Percentiles rank a stretch among this genome's conserved stretches.
phyloP scores from a whole-genome alignment of 1,140 invertebrate species.

The Drosophila neocordata region DNA sequence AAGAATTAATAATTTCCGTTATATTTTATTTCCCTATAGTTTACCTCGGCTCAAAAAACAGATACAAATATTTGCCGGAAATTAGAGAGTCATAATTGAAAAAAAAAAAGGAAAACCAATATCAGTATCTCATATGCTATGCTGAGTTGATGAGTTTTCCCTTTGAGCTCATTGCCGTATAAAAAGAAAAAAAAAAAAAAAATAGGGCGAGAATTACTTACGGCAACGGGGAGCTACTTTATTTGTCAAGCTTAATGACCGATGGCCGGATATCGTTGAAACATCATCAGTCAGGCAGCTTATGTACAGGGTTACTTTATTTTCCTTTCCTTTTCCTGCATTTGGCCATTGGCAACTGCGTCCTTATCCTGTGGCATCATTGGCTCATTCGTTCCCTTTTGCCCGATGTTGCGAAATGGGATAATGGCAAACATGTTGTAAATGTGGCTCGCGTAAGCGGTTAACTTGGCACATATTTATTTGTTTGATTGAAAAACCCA shows the following conservation, averaged over 20 bases:
- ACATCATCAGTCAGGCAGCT: neutral
- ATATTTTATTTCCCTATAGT: conserved; percentile 27
- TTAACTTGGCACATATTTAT: conserved; percentile 3
- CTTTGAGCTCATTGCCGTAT: neutral
- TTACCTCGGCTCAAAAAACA: conserved; percentile 5
- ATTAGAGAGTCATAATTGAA: conserved; percentile 19
- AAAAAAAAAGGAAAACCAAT: neutral
- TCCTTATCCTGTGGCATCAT: neutral
- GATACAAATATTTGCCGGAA: conserved; percentile 36
- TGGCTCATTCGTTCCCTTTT: neutral
- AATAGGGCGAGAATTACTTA: neutral
- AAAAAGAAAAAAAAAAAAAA: no score
- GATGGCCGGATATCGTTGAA: neutral
- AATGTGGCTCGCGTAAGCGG: neutral
- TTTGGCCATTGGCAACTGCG: neutral
- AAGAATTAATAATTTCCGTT: conserved; percentile 78
- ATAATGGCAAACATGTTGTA: neutral
- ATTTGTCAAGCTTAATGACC: conserved; percentile 5
- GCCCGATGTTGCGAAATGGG: neutral
- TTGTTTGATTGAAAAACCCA: neutral
- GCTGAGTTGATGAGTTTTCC: neutral
- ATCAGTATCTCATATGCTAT: neutral
- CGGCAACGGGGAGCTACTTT: neutral
- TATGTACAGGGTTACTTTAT: neutral
- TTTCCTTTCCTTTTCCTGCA: neutral